phyloP scores from a whole-genome alignment of 2,888 invertebrate species.

The Serrognathus titanus region DNA sequence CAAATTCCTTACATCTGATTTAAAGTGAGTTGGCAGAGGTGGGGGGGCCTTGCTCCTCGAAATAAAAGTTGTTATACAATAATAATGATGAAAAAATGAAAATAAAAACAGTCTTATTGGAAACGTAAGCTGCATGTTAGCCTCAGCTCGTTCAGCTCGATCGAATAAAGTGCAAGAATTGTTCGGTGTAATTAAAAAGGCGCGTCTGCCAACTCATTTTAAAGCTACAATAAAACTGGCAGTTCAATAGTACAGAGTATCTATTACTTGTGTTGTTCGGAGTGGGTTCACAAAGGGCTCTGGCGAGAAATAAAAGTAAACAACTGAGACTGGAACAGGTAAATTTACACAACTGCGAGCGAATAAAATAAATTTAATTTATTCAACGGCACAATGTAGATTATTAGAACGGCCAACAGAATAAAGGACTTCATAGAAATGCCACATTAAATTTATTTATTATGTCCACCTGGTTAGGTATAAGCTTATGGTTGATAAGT shows the following conservation, averaged over 20 bases:
- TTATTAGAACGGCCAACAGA: constrained; percentile 22
- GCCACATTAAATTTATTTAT: constrained; percentile 24
- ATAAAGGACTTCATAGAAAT: constrained; percentile 26
- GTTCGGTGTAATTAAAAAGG: background rate
- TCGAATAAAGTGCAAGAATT: constrained; percentile 3
- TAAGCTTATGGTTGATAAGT: constrained; percentile 23
- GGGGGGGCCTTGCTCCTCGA: background rate
- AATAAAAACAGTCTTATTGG: constrained; percentile 17
- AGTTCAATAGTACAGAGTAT: constrained; percentile 3
- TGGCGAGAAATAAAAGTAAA: background rate
- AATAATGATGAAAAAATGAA: constrained; percentile 9
- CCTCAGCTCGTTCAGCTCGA: constrained; percentile 3
- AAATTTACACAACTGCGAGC: constrained; percentile 21
- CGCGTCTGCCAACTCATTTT: constrained; percentile 19
- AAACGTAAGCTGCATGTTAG: constrained; percentile 5
- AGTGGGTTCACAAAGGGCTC: too few species aligned
- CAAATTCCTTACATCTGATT: constrained; percentile 3
- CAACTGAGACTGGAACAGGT: constrained; percentile 14
- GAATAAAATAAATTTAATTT: constrained; percentile 26
- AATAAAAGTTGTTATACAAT: background rate
- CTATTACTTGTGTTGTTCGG: background rate
- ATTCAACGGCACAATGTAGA: constrained; percentile 21
- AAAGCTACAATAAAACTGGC: constrained; percentile 12
- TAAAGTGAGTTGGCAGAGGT: constrained; percentile 20
- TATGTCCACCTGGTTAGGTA: constrained; percentile 26